Evolutionary conservation across 2,888 invertebrate genomes (phyloP), one percentile per base, ranked within the genome.

Genomic region (Colletes collaris): DNA sequence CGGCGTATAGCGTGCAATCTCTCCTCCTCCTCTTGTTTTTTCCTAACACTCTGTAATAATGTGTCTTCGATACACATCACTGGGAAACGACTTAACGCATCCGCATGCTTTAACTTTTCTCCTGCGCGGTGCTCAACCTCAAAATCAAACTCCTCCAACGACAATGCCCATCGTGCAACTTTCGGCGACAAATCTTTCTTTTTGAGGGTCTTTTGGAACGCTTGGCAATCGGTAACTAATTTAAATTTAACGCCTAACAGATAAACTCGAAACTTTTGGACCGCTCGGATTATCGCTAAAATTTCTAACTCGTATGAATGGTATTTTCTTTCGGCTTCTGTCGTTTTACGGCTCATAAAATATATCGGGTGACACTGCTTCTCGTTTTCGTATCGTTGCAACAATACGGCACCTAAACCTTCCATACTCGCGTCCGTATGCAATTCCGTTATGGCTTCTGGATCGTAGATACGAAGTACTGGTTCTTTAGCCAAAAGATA

Each of bases 261-360:
- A 58, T 88, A 82, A n/a, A 81, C 58, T 13, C 87, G 56, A 50
- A 89, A 82, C 49, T 87, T 81, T 16, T 88, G 82, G 0, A 88
- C 35, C 0, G 82, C 70, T 69, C 87, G 88, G 2, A 90, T 80
- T 8, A 90, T 79, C 0, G 89, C 89, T 50, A 90, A 40, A 0
- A 88, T 77, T 16, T 88, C 86, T 0, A 74, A 19, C n/a, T 74
- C 67, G 3, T 67, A 74, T 2, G 60, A 73, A 46, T 66, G 59
- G 11, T 53, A 66, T 5, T 37, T 35, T 27, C 13, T 8, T 10
- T 67, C 66, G 1, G 16, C 37, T 11, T 58, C 52, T 1, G 67
- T 10, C 0, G 67, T 62, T 37, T 67, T 60, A 3, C 53, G 35
- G 44, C 72, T 72, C 6, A 19, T 50, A 53, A 53, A 72, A 2